These are phyloP conservation scores for Zygogramma bicolorata DNA, from an alignment of 2,888 invertebrate genomes.

Conservation along the genomic window DNA sequence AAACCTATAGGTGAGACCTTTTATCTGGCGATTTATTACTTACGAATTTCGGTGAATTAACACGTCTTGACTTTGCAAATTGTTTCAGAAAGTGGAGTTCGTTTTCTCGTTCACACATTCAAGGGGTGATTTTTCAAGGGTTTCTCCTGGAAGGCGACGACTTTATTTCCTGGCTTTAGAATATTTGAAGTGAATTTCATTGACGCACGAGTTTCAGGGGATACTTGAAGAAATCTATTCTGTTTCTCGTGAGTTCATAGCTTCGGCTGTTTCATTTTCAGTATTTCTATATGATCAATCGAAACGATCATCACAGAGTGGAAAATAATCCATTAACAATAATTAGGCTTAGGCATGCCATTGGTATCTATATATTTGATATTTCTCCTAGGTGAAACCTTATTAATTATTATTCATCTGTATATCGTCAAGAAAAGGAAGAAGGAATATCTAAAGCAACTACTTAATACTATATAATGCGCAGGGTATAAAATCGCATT, in stretches of 20 bases:
- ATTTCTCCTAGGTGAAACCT: too few relatives aligned
- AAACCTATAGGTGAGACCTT: constrained; percentile 66
- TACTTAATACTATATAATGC: too few relatives aligned
- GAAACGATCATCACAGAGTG: too few relatives aligned
- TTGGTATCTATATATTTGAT: too few relatives aligned
- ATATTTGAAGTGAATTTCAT: neutral
- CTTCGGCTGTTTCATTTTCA: too few relatives aligned
- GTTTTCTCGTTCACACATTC: constrained; percentile 18
- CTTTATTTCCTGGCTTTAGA: constrained; percentile 5
- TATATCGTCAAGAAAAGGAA: too few relatives aligned
- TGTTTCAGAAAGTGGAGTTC: constrained; percentile 41
- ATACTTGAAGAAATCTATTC: neutral
- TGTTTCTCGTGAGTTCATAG: neutral
- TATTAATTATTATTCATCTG: too few relatives aligned
- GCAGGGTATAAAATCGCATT: too few relatives aligned
- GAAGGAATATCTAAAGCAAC: too few relatives aligned
- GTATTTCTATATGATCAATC: too few relatives aligned
- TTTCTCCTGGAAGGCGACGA: neutral
- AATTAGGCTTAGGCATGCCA: too few relatives aligned
- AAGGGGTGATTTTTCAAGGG: neutral
- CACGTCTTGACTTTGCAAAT: constrained; percentile 53
- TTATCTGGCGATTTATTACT: constrained; percentile 64
- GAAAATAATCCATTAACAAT: too few relatives aligned
- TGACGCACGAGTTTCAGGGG: neutral
- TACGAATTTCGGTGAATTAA: constrained; percentile 53